Conservation (phyloP, 2,797 vertebrate genomes). For the Furcifer pardalis region DNA sequence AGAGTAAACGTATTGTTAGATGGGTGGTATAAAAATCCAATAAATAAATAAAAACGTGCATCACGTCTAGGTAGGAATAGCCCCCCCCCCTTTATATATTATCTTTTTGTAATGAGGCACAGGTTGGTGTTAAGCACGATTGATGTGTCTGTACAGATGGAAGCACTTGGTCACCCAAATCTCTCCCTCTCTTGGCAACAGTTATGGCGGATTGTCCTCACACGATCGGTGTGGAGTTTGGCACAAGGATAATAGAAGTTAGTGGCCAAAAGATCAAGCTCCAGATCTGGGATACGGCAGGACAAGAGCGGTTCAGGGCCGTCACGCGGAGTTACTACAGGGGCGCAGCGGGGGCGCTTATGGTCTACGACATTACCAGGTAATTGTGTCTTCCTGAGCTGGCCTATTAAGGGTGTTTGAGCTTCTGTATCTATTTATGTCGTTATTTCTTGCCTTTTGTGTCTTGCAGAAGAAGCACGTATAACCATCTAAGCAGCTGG, state of each 20-base stretch:
- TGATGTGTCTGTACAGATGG: neutral
- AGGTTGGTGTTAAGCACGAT: neutral
- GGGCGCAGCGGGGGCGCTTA: slow-evolving; percentile 97
- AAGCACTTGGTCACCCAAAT: neutral
- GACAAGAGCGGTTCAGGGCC: slow-evolving; percentile 96
- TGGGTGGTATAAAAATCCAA: too few relatives aligned
- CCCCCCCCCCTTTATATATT: too few relatives aligned
- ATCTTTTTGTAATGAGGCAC: too few relatives aligned
- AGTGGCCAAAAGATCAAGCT: slow-evolving; percentile 99
- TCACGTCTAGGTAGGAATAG: too few relatives aligned
- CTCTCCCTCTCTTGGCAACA: slow-evolving; percentile 55
- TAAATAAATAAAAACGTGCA: too few relatives aligned
- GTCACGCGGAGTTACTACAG: slow-evolving; percentile 99
- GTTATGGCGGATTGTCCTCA: slow-evolving; percentile 99
- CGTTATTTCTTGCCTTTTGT: slow-evolving; percentile 49
- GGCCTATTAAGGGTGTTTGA: too few relatives aligned
- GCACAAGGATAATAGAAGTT: slow-evolving; percentile 98
- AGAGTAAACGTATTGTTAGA: too few relatives aligned
- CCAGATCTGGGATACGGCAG: slow-evolving; percentile 99
- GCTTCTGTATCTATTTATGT: neutral
- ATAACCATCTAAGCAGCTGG: slow-evolving; percentile 99
- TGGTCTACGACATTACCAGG: slow-evolving; percentile 99
- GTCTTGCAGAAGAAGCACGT: slow-evolving; percentile 94
- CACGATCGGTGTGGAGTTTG: slow-evolving; percentile 98
- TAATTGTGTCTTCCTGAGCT: slow-evolving; percentile 69